Base-by-base conservation (phyloP, 1,140 invertebrate genomes). In the Pogonomyrmex barbatus region DNA sequence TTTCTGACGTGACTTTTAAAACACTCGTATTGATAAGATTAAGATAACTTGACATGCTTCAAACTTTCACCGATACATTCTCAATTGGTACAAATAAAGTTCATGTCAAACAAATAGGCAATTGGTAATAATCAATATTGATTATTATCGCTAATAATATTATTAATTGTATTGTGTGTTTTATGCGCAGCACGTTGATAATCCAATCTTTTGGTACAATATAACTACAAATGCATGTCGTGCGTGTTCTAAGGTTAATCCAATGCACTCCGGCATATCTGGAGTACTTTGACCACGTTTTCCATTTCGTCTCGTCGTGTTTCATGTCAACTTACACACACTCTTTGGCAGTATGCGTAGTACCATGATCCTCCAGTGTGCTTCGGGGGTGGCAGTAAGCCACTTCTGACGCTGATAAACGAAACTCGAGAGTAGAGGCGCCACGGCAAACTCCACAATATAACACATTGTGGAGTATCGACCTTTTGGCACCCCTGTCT, bases 401-500 rank as follows among this genome's bases (percentile, higher is more conserved):
- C 39, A 78, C 52, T 65, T 82, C 42, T 65, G 70, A 71, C 30
- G 24, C 30, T 39, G 81, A 56, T 54, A 77, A 76, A 67, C 58
- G 67, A 85, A 85, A 85, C 3, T 45, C 63, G 12, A 52, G 60
- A 85, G 65, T 50, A 42, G 6, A 52, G 71, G 56, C 76, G 76
- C 71, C 83, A 90, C 60, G 63, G 65, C 58, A 24, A 75, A 56
- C 33, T 58, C 68, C 75, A 60, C 81, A 52, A 79, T 76, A 89
- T 89, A 92, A 91, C 88, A 87, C 87, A 88, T 88, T 83, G 86
- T 87, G 90, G 90, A 92, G 91, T 93, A 93, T 93, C 92, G 92
- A 93, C 92, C 92, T 93, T 92, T 92, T 92, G 90, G 91, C 91
- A 91, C 91, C 91, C 90, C 87, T 90, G 92, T 85, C 78, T 92